Conservation (phyloP, 2,113 vertebrate genomes). For the Pseudonaja textilis region DNA sequence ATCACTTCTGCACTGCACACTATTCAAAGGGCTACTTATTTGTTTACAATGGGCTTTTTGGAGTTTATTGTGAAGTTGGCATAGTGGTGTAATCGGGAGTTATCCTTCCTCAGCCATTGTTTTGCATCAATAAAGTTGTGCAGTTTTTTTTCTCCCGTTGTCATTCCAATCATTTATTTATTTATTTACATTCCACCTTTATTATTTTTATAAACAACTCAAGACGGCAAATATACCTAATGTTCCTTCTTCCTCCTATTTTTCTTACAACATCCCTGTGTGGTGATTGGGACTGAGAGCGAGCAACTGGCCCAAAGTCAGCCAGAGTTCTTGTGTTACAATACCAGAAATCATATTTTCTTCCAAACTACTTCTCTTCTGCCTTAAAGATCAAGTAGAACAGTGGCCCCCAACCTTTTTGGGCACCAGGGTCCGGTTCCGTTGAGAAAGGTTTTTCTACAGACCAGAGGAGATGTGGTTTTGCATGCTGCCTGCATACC, state of each 20-base stretch:
- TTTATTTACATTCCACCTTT: neutral
- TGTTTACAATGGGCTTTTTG: constrained; percentile 43
- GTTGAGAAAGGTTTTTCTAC: neutral
- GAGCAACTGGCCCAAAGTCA: too few species aligned
- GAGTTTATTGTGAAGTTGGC: neutral
- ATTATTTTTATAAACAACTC: neutral
- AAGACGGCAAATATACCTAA: neutral
- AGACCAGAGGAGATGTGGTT: neutral
- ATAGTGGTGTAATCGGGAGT: neutral
- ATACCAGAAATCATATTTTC: neutral
- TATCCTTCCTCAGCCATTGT: constrained; percentile 49
- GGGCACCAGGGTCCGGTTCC: neutral
- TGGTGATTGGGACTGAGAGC: neutral
- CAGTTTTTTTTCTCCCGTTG: neutral
- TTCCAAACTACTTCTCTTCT: neutral
- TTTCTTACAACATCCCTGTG: neutral
- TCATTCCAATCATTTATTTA: neutral
- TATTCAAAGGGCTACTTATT: constrained; percentile 52
- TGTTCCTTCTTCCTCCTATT: neutral
- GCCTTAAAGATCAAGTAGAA: neutral
- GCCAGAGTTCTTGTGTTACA: too few species aligned
- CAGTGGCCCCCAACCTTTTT: neutral
- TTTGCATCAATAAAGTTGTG: constrained; percentile 56
- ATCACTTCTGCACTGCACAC: constrained; percentile 36
- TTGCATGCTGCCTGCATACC: neutral